Conservation (phyloP, 1,140 invertebrate species). For the Ridgeia piscesae region DNA sequence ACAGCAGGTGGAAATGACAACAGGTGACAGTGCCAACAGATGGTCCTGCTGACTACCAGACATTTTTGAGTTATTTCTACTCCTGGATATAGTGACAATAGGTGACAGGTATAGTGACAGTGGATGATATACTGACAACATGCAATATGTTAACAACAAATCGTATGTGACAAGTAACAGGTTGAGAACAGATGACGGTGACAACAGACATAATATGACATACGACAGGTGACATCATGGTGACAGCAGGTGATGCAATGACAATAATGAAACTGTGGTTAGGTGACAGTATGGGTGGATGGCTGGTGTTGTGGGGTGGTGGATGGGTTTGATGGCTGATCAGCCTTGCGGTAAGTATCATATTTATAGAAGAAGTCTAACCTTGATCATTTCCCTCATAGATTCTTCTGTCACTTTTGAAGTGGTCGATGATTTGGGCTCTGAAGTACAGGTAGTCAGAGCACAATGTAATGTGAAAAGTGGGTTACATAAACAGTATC, state of each 20-base stretch:
- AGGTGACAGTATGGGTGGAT: no score
- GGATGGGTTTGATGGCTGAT: not conserved
- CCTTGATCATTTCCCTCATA: not conserved
- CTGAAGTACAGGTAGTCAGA: not conserved
- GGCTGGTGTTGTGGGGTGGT: no score
- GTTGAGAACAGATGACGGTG: not conserved
- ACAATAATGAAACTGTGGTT: not conserved
- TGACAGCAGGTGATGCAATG: not conserved
- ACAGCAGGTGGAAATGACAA: no score
- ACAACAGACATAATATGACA: not conserved
- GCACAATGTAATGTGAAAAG: no score
- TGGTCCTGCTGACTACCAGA: no score
- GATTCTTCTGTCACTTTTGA: not conserved
- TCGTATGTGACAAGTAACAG: not conserved
- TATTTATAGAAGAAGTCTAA: not conserved
- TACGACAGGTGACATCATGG: not conserved
- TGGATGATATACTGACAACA: not conserved
- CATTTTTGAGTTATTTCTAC: no score
- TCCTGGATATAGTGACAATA: not conserved
- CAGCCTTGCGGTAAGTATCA: no score
- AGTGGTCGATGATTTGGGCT: not conserved
- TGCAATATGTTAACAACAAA: not conserved
- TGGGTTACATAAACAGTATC: no score
- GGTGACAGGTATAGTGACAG: not conserved
- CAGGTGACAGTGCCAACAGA: not conserved